Conservation (phyloP, 2,797 vertebrate genomes). For the Pipistrellus kuhlii region DNA sequence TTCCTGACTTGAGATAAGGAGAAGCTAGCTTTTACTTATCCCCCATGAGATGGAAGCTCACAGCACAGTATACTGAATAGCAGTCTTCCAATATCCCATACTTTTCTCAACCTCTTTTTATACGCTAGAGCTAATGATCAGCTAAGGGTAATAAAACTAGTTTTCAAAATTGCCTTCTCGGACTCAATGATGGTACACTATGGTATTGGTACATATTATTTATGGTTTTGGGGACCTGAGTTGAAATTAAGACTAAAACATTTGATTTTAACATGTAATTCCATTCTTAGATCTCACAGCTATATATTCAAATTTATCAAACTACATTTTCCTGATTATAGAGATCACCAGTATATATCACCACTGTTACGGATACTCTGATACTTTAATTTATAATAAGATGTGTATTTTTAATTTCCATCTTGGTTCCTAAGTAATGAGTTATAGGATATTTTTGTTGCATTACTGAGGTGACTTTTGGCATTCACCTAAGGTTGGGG, state of each 20-base stretch:
- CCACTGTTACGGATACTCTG: neutral
- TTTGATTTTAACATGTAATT: neutral
- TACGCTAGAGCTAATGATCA: neutral
- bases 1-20: neutral
- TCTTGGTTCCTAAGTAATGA: neutral
- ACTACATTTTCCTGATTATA: neutral
- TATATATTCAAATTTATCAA: neutral
- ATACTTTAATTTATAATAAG: neutral
- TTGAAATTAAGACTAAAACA: neutral
- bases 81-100: neutral
- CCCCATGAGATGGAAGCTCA: neutral
- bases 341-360: neutral
- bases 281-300: neutral
- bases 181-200: neutral
- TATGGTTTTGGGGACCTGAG: neutral
- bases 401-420: neutral
- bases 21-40: neutral
- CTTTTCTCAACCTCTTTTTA: neutral
- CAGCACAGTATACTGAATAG: neutral
- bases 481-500: neutral
- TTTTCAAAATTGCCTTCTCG: neutral
- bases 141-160: neutral
- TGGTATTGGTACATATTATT: neutral
- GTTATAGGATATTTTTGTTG: neutral
- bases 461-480: neutral